These are phyloP conservation scores for Paracyclopina nana DNA, from an alignment of 1,140 invertebrate genomes.

Conservation along the genomic window DNA sequence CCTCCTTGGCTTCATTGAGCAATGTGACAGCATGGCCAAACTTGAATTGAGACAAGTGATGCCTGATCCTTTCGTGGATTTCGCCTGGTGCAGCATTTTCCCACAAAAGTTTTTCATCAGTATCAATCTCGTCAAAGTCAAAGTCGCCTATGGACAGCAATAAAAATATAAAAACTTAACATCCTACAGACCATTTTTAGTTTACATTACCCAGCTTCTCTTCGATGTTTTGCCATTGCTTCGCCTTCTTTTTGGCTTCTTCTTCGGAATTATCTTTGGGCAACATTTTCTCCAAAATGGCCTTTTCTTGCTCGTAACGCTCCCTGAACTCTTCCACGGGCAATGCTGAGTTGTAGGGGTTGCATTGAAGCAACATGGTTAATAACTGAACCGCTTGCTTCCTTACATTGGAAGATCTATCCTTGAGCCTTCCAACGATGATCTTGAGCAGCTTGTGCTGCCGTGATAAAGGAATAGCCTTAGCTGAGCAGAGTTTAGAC, in stretches of 20 bases:
- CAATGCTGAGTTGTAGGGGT: constrained; percentile 35
- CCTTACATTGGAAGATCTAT: constrained; percentile 51
- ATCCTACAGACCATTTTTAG: too few relatives aligned
- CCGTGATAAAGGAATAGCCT: constrained; percentile 44
- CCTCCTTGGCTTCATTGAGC: constrained; percentile 14
- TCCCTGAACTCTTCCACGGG: constrained; percentile 35
- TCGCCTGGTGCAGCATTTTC: constrained; percentile 17
- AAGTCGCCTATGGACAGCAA: too few relatives aligned
- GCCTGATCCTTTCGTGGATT: constrained; percentile 15
- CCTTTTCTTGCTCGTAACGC: constrained; percentile 34
- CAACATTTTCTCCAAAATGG: constrained; percentile 36
- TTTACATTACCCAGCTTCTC: constrained; percentile 17
- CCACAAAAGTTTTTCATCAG: constrained; percentile 15
- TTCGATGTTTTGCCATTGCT: constrained; percentile 16
- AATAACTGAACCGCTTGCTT: constrained; percentile 56
- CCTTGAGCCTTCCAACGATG: constrained; percentile 43
- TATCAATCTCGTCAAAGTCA: constrained; percentile 12
- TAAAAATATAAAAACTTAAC: too few relatives aligned
- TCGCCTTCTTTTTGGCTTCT: constrained; percentile 23
- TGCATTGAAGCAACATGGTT: constrained; percentile 47
- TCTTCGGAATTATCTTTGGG: constrained; percentile 28
- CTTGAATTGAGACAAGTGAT: constrained; percentile 15
- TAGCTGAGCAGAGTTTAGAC: constrained; percentile 44
- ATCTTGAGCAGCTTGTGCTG: constrained; percentile 40
- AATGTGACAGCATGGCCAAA: constrained; percentile 17